Evolutionary conservation across 2,113 vertebrate species (phyloP).

Genomic region (Cochlearius cochlearius): DNA sequence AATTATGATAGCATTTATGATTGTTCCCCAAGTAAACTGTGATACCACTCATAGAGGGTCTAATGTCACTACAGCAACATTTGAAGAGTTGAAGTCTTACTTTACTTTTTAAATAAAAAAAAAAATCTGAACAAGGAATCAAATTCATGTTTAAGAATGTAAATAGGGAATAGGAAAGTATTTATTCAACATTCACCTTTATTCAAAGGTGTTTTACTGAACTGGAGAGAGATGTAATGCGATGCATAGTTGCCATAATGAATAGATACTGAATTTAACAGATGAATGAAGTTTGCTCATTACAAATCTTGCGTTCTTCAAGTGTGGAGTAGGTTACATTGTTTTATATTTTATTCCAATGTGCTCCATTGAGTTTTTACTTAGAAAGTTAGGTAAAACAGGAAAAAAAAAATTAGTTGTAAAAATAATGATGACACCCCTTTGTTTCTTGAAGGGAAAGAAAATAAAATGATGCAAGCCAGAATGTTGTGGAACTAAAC

Average conservation of each 20-base stretch:
- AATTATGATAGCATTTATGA: slow-evolving; percentile 4
- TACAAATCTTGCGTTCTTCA: neutral
- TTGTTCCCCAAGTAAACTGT: neutral
- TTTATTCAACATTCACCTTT: neutral
- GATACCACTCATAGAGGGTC: neutral
- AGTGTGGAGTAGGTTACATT: neutral
- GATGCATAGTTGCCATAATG: neutral
- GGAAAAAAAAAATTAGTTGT: neutral
- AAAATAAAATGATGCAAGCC: neutral
- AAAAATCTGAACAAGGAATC: neutral
- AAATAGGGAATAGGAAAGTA: neutral
- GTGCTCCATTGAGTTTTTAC: neutral
- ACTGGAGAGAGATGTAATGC: neutral
- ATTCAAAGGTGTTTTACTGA: neutral
- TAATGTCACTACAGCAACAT: neutral
- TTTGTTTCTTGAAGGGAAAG: neutral
- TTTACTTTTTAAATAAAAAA: neutral
- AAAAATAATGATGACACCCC: neutral
- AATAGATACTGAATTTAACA: neutral
- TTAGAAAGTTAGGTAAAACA: neutral
- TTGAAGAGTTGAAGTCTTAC: neutral
- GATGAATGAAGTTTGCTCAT: neutral
- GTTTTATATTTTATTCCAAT: neutral
- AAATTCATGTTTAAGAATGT: neutral
- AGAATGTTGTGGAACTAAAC: neutral